Conservation (phyloP, 2,888 invertebrate genomes). For the Phragmatobia fuliginosa region DNA sequence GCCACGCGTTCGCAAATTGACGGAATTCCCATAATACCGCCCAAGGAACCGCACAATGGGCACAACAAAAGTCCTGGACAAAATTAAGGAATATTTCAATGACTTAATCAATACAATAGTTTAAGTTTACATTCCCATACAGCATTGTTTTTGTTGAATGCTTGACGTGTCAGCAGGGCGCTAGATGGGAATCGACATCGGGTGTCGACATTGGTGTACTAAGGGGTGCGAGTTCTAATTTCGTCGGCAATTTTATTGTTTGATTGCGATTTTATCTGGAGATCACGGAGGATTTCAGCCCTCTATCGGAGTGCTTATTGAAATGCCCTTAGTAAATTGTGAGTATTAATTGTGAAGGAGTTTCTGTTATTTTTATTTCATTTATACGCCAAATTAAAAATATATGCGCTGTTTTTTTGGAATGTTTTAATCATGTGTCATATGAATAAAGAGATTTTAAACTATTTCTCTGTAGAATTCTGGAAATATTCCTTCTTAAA, state of each 20-base stretch:
- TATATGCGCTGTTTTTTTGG: no score
- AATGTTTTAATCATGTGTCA: no score
- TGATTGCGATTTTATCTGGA: conserved; percentile 85
- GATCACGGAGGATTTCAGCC: conserved; percentile 77
- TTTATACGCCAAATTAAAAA: background rate
- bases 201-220: conserved; percentile 58
- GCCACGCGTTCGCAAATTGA: conserved; percentile 83
- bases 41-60: conserved; percentile 74
- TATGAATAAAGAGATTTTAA: background rate
- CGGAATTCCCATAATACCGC: conserved; percentile 82
- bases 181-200: conserved; percentile 80
- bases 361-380: background rate
- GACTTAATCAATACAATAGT: conserved; percentile 85
- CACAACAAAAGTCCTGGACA: conserved; percentile 66
- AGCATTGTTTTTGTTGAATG: conserved; percentile 79
- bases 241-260: conserved; percentile 72
- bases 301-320: conserved; percentile 56
- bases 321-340: conserved; percentile 43
- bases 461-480: no score
- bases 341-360: conserved; percentile 4
- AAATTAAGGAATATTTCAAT: conserved; percentile 79
- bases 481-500: no score
- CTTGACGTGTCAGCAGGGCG: conserved; percentile 67
- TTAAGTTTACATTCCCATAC: conserved; percentile 80
- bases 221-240: conserved; percentile 70